Evolutionary conservation across 2,797 vertebrate genomes (phyloP), one percentile per base, ranked within the genome.

Genomic region (Moxostoma hubbsi): DNA sequence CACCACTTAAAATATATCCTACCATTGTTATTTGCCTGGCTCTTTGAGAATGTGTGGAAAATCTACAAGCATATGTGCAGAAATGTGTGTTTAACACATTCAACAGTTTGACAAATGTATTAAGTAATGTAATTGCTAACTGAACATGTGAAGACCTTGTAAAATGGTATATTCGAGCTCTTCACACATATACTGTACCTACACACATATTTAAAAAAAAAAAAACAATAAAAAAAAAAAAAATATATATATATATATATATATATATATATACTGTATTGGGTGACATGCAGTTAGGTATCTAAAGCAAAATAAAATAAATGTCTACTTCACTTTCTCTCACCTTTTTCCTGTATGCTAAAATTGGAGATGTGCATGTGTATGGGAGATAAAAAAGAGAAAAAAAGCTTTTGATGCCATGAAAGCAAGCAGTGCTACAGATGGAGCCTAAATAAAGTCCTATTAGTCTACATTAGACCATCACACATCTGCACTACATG

Each of bases 361-460:
- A 66, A 46, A 57, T 3, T 1, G 0, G 51, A 50, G 43, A 46
- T 24, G 24, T 24, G 24, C 66, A 6, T 61, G 66, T 13, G 11
- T 54, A 9, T 47, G 47, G 12, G 51, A 49, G 24, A 18, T 10
- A 67, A 36, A 67, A 24, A 1, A 57, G 13, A 58, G n/a, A 59
- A 49, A 74, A 51, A n/a, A 5, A 12, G 58, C 55, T 67, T 49
- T 66, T 75, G 73, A 75, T 55, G 5, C 36, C 51, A 65, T 75
- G 62, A 66, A 57, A 78, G 43, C 16, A 73, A 24, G 2, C 24
- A 24, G 9, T 46, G 64, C 55, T 72, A 72, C 80, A 77, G 68
- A 55, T 82, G 70, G 81, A 58, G 64, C 16, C 75, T 82, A 78
- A 74, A 78, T 82, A 77, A 59, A 57, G 57, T 65, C 73, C 62